A percentile compares a stretch with the other conserved stretches of the same genome.
Conservation (phyloP, 2,113 vertebrate genomes). For the Emydocephalus ijimae region DNA sequence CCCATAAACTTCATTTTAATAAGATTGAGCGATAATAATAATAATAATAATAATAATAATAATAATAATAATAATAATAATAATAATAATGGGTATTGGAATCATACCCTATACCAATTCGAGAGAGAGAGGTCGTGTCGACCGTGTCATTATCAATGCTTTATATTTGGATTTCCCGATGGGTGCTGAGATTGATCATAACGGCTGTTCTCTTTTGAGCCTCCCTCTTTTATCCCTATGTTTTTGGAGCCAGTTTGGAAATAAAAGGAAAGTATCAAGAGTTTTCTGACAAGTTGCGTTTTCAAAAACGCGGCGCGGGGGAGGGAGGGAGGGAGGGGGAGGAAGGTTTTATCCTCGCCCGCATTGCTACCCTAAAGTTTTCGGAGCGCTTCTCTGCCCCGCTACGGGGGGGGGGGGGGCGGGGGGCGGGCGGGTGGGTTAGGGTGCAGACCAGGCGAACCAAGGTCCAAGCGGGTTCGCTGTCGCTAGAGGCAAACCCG, state of each 20-base stretch:
- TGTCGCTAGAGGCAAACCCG: background rate
- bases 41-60: background rate
- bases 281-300: background rate
- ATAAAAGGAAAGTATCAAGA: background rate
- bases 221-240: background rate
- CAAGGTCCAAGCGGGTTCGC: background rate
- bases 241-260: background rate
- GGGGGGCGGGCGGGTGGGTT: background rate
- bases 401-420: background rate
- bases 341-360: background rate
- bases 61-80: no score
- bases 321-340: background rate
- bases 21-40: background rate
- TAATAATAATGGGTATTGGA: background rate
- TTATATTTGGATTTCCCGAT: background rate
- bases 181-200: slow-evolving; percentile 33
- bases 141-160: background rate
- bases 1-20: background rate
- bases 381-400: background rate
- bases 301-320: background rate
- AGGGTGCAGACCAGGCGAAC: background rate
- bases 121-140: background rate
- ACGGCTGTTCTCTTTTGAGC: slow-evolving; percentile 1
- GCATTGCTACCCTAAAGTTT: background rate
- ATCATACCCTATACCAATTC: background rate